Evolutionary conservation across 1,140 invertebrate genomes (phyloP).

Genomic region (Mya arenaria): DNA sequence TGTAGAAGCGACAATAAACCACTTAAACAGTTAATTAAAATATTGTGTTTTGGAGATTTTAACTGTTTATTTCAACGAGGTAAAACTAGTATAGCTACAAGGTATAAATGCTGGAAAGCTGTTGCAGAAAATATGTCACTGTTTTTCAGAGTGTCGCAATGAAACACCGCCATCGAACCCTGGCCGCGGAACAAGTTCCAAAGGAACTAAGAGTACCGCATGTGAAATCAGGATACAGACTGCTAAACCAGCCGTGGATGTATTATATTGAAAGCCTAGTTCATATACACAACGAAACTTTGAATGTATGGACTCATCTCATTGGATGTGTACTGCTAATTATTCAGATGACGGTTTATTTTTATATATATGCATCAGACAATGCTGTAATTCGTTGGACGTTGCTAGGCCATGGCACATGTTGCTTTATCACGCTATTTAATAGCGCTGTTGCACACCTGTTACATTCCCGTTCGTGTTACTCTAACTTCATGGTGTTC

Average conservation of each 20-base stretch:
- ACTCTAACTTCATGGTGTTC: conserved; percentile 68
- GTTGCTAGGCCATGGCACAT: conserved; percentile 54
- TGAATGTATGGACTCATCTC: conserved; percentile 78
- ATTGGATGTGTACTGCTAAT: conserved; percentile 68
- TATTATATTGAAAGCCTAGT: conserved; percentile 74
- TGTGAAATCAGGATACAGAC: conserved; percentile 72
- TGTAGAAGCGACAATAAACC: no score
- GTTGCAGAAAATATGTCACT: no score
- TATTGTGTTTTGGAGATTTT: no score
- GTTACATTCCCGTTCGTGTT: conserved; percentile 67
- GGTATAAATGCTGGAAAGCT: no score
- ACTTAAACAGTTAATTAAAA: no score
- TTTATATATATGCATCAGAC: conserved; percentile 20
- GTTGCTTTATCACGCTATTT: conserved; percentile 55
- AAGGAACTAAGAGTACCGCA: conserved; percentile 66
- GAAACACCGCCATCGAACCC: not conserved
- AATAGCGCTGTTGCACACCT: conserved; percentile 68
- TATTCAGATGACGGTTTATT: conserved; percentile 45
- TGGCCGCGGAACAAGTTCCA: conserved; percentile 57
- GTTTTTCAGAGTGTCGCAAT: no score
- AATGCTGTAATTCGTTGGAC: conserved; percentile 21
- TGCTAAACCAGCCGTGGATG: conserved; percentile 67
- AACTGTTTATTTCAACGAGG: no score
- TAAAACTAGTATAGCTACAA: no score
- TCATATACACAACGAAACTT: conserved; percentile 76